Conservation (phyloP, 2,797 vertebrate species). For the Lagodon rhomboides region DNA sequence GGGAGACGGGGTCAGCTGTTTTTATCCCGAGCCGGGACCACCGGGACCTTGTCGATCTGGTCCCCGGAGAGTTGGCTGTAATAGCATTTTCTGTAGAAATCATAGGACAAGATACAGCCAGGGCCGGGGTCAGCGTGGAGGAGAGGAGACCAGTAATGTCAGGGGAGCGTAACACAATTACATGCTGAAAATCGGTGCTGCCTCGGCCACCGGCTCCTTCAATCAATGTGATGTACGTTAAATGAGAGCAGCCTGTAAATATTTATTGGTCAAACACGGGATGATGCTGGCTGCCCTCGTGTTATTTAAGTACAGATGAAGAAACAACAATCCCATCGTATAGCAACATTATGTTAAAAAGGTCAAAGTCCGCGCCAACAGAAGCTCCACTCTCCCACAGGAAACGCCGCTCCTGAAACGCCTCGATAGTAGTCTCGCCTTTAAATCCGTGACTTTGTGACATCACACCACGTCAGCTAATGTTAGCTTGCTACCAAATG, state of each 20-base stretch:
- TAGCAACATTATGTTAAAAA: slow-evolving; percentile 7
- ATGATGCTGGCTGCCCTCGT: slow-evolving; percentile 31
- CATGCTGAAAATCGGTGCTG: slow-evolving; percentile 50
- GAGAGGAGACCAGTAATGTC: slow-evolving; percentile 22
- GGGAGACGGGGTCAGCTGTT: slow-evolving; percentile 73
- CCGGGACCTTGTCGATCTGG: slow-evolving; percentile 57
- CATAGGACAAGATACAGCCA: slow-evolving; percentile 48
- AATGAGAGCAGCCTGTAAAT: slow-evolving; percentile 55
- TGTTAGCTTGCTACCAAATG: too few species aligned
- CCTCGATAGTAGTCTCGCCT: too few species aligned
- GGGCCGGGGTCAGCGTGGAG: slow-evolving; percentile 28
- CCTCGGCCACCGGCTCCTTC: slow-evolving; percentile 37
- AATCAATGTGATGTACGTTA: slow-evolving; percentile 53
- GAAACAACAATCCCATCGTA: slow-evolving; percentile 10
- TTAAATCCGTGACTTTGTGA: too few species aligned
- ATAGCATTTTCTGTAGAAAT: slow-evolving; percentile 76
- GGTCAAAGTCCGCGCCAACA: too few species aligned
- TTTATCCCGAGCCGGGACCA: slow-evolving; percentile 60
- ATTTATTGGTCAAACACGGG: slow-evolving; percentile 42
- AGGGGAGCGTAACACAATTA: slow-evolving; percentile 44
- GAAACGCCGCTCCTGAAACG: too few species aligned
- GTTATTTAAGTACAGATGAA: slow-evolving; percentile 20
- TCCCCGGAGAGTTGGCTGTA: slow-evolving; percentile 65
- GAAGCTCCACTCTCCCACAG: too few species aligned
- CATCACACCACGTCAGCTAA: too few species aligned